Percentiles rank a stretch among this genome's conserved stretches.
These are phyloP conservation scores for Cairina moschata DNA, from an alignment of 2,113 vertebrate genomes.

Conservation along the genomic window DNA sequence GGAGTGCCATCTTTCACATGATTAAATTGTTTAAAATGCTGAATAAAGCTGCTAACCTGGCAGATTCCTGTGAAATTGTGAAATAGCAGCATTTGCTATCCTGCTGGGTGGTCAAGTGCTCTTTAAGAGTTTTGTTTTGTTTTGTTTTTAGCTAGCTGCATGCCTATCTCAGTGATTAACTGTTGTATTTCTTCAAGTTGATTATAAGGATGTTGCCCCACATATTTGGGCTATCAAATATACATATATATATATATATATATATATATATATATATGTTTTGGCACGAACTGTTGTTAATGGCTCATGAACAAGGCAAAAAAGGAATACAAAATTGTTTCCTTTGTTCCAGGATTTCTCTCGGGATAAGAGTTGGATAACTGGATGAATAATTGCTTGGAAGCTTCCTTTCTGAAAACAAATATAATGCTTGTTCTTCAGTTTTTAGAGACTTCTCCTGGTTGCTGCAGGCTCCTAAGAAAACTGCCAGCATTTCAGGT, in stretches of 20 bases:
- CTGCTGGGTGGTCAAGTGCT: not conserved
- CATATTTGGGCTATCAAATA: not conserved
- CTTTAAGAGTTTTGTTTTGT: not conserved
- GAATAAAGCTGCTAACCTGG: not conserved
- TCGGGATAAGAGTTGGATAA: not conserved
- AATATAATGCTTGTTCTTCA: not conserved
- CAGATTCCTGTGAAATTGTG: not conserved
- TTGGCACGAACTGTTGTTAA: not conserved
- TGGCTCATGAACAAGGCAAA: not conserved
- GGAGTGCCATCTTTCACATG: not conserved
- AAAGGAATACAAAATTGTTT: not conserved
- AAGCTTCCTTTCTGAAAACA: not conserved
- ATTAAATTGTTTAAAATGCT: not conserved
- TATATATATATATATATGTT: too few relatives aligned
- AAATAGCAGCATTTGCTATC: not conserved
- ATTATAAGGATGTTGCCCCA: not conserved
- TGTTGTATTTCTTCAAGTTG: not conserved
- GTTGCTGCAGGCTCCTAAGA: not conserved
- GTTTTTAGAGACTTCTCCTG: not conserved
- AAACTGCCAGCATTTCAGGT: not conserved
- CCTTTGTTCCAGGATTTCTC: not conserved
- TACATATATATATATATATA: too few relatives aligned
- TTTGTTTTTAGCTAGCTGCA: not conserved
- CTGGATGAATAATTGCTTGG: not conserved
- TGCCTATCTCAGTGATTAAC: not conserved